Base-by-base conservation (phyloP, 2,797 vertebrate genomes). In the Hephaestus fuliginosus region DNA sequence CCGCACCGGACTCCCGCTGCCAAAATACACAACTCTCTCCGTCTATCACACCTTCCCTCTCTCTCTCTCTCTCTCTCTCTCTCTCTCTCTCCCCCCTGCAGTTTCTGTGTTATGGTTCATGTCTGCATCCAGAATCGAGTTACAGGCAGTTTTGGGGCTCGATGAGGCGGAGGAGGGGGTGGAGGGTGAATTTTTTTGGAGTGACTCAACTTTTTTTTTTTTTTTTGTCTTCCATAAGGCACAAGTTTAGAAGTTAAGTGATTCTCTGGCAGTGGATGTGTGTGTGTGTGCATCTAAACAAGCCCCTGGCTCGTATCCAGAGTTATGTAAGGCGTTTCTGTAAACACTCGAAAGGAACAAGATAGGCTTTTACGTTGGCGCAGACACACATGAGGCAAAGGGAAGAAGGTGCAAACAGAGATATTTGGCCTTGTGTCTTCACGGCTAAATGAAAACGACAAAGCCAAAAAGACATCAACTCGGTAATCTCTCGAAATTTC, bases 1-100 rank as follows among this genome's bases (percentile, higher is more conserved):
- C 62, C 58, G 61, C 66, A 70, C 57, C 74, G 83, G 70, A 76
- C 70, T 70, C 66, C 48, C 5, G 13, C 4, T 56, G 91, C 93
- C 94, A 95, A 93, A 86, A 91, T 56, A 88, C 88, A 93, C 90
- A 90, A 15, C 1, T 30, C 61, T 25, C 72, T 69, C 9, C 39
- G 62, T 70, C 61, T 48, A 8, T 61, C 74, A 53, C 70, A 53
- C 74, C 66, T 49, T 68, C 61, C n/a, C 18, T 51, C 65, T 62
- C 30, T 44, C 56, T 44, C 49, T 39, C 41, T 33, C 49, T 44
- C 57, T 22, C 60, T 33, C 5, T 33, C 64, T 62, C 14, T 76
- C 30, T 53, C 57, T 64, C 80, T 52, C 73, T 22, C 3, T 0
- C 69, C 73, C 78, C 72, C 78, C 81, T 51, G 82, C 43, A 63